A percentile compares a stretch with the other conserved stretches of the same genome.
Evolutionary conservation across 2,797 vertebrate species (phyloP).

Genomic region (Lepilemur septentrionalis): DNA sequence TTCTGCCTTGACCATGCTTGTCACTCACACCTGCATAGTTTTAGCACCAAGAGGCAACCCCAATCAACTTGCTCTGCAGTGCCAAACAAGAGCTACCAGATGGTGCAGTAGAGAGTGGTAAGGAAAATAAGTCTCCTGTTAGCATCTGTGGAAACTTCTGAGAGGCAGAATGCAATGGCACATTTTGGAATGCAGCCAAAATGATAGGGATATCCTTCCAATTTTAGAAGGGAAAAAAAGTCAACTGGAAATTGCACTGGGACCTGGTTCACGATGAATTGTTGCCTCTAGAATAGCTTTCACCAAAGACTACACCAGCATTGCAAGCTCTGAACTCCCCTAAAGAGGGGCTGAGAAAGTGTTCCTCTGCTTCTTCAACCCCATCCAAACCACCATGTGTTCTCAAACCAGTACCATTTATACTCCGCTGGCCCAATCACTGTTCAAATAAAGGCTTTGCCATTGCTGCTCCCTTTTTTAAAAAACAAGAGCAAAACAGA

Average conservation of each 20-base stretch:
- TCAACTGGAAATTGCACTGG: not conserved
- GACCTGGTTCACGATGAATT: not conserved
- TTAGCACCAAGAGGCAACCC: not conserved
- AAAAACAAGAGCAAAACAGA: not conserved
- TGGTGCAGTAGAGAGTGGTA: not conserved
- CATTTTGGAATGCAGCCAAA: not conserved
- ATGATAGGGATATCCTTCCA: not conserved
- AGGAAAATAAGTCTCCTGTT: not conserved
- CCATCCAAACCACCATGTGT: rapidly evolving
- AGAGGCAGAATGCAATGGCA: not conserved
- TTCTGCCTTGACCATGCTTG: not conserved
- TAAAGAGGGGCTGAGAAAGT: not conserved
- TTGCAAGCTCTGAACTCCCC: not conserved
- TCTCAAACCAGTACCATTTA: not conserved
- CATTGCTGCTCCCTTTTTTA: not conserved
- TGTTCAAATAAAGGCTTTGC: not conserved
- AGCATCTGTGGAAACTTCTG: not conserved
- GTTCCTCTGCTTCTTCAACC: not conserved
- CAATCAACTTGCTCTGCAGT: not conserved
- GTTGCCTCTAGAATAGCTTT: not conserved
- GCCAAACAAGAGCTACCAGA: not conserved
- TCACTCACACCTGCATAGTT: not conserved
- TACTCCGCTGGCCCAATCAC: not conserved
- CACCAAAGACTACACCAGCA: not conserved
- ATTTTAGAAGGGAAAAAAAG: not conserved